Evolutionary conservation across 2,113 vertebrate genomes (phyloP), one percentile per base, ranked within the genome.

Genomic region (Cyanoliseus patagonus): DNA sequence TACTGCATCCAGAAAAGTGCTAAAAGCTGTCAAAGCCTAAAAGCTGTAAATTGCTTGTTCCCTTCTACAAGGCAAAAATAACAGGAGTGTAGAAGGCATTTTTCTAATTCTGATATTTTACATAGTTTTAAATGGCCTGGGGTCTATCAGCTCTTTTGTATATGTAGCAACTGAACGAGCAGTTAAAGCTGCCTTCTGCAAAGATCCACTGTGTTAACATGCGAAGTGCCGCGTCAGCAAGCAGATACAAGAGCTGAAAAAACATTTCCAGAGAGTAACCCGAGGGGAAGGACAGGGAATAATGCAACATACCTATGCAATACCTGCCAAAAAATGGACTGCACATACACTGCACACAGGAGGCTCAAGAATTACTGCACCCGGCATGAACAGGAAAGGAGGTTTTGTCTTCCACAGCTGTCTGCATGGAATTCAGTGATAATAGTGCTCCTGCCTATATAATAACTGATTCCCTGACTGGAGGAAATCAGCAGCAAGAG

Each of bases 281-380:
- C 4, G 9, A 83, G 53, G 49, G 24, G 61, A 23, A 80, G 44
- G 59, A 81, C 75, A 95, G 75, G 72, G 96, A 97, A 95, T n/a
- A 92, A 94, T 6, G 73, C 68, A 93, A 96, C 7, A 13, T 39
- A 83, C 75, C 87, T 49, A 13, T 17, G 64, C 80, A 95, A 88
- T 77, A 95, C 41, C 79, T 95, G 92, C 93, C 96, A 95, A 91
- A 96, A 94, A 94, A 59, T 6, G 41, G 67, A 94, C 87, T 69
- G 51, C 73, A 88, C 44, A 75, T 52, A 92, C 49, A 79, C 63
- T 84, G 77, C 53, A 80, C 57, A 82, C 53, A 82, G 90, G 78
- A 97, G 81, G 86, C 52, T 69, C 72, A 94, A 47, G 61, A 85
- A 96, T 90, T 91, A 97, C 88, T 68, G 57, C 57, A 95, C 27